Base-by-base conservation (phyloP, 2,113 vertebrate genomes). In the Scolopax mira region DNA sequence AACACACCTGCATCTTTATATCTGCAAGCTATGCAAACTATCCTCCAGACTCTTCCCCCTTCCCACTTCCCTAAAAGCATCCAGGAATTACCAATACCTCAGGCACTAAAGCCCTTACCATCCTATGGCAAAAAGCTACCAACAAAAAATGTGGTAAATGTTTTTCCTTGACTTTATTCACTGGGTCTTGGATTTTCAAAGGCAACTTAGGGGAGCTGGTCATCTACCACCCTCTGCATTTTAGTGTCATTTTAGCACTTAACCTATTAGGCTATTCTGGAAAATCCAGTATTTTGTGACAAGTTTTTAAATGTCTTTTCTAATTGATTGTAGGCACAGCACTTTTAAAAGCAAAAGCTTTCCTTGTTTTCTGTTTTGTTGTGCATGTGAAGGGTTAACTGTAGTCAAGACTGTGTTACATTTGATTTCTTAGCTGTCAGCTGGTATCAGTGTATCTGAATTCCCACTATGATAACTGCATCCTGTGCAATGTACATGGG, bases 1-100 rank as follows among this genome's bases (percentile, higher is more conserved):
- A 97, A 97, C 37, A 97, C 94, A 17, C 98, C 99, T 18, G 98
- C 98, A 25, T 97, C 98, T 52, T 98, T 99, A 74, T 97, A 98
- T n/a, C 98, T 99, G 49, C 86, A 94, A 52, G 97, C 98, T 81
- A 99, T 99, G 98, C 98, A 98, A 96, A 98, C 96, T 54, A 94
- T 99, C 31, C 96, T 99, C 19, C 97, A 96, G 95, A 98, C 98
- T 93, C 98, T 99, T 51, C 98, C 98, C 31, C 98, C 98, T 1
- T 97, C 98, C 4, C 97, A 97, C 72, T 98, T 99, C 90, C 98
- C 98, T 18, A 97, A 97, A 88, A 98, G 98, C 93, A 98, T 99
- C 91, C 97, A 98, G 28, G 97, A 98, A 79, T 97, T 99, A 80
- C 98, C 98, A 85, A 99, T 99, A 94, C 98, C 99, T 46, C 96